Percentiles rank a stretch among this genome's conserved stretches.
Conservation (phyloP, 2,113 vertebrate genomes). For the Procavia capensis region DNA sequence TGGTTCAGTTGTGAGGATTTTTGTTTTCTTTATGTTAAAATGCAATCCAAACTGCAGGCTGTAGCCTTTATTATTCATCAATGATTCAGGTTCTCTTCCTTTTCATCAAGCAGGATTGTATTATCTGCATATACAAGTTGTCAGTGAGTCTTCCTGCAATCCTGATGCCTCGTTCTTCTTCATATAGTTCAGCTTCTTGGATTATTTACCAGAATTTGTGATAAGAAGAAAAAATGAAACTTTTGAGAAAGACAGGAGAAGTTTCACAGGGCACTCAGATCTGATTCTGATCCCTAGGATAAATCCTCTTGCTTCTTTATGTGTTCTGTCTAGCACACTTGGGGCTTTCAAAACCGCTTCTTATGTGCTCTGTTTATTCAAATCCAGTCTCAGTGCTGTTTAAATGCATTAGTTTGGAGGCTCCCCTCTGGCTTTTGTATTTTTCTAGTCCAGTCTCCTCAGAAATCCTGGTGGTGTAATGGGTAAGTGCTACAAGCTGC, state of each 20-base stretch:
- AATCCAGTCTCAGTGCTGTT: neutral
- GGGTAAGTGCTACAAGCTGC: too few species aligned
- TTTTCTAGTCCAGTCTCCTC: neutral
- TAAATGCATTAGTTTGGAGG: neutral
- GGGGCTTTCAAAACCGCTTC: neutral
- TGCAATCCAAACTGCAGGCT: too few species aligned
- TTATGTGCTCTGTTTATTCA: neutral
- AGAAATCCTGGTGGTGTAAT: too few species aligned
- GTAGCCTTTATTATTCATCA: too few species aligned
- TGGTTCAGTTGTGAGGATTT: too few species aligned
- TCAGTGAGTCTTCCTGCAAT: too few species aligned
- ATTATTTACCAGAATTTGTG: neutral
- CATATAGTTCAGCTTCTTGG: too few species aligned
- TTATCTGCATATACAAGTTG: too few species aligned
- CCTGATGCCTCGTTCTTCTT: too few species aligned
- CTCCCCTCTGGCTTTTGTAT: neutral
- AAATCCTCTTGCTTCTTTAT: neutral
- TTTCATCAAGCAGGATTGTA: too few species aligned
- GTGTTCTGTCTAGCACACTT: fast-evolving
- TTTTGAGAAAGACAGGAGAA: neutral
- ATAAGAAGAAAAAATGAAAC: neutral
- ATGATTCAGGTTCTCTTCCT: too few species aligned
- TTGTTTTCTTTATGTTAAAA: too few species aligned
- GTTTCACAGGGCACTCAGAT: neutral
- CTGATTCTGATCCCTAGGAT: neutral